Evolutionary conservation across 2,113 vertebrate genomes (phyloP).

Genomic region (Mirounga angustirostris): DNA sequence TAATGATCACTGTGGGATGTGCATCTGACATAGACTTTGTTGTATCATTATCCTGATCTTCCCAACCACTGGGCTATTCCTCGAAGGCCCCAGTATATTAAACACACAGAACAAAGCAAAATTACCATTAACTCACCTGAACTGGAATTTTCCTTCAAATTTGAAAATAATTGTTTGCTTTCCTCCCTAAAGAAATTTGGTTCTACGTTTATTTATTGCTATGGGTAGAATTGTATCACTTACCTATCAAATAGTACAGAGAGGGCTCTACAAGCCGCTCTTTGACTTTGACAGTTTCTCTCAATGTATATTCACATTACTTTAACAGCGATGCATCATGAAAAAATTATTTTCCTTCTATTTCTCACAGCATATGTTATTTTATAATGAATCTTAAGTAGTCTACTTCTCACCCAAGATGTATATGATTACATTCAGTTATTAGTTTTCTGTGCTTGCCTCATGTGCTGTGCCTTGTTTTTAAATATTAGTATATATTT

Average conservation of each 20-base stretch:
- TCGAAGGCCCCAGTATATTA: not conserved
- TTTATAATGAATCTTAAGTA: not conserved
- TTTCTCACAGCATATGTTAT: slow-evolving; percentile 33
- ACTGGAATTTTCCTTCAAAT: slow-evolving; percentile 28
- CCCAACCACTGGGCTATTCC: not conserved
- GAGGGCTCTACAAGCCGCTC: not conserved
- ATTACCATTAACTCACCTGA: not conserved
- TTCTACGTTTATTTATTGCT: not conserved
- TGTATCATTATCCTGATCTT: not conserved
- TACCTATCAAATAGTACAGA: not conserved
- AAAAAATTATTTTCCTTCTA: slow-evolving; percentile 37
- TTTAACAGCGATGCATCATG: not conserved
- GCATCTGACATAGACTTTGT: not conserved
- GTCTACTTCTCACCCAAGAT: not conserved
- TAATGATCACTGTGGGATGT: not conserved
- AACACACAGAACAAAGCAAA: not conserved
- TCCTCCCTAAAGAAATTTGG: not conserved
- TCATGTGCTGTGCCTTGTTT: not conserved
- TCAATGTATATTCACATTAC: not conserved
- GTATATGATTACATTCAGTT: not conserved
- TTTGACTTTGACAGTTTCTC: not conserved
- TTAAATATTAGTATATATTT: not conserved
- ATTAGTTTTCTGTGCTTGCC: not conserved
- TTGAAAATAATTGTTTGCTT: not conserved
- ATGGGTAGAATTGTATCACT: not conserved